Evolutionary conservation across 2,113 vertebrate species (phyloP).

Genomic region (Jaculus jaculus): DNA sequence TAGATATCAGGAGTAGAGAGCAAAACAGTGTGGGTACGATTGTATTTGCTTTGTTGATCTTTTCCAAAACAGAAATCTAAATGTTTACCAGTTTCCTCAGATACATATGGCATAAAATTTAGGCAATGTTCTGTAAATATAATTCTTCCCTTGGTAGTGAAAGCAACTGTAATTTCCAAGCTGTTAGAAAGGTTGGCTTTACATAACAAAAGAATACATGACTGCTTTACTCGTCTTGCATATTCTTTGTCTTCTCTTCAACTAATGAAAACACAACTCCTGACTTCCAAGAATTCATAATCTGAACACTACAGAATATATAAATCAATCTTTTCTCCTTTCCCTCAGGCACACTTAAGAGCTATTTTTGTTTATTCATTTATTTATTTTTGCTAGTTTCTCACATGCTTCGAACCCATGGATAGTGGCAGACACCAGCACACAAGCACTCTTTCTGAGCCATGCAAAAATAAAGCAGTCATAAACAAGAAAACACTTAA

Average conservation of each 20-base stretch:
- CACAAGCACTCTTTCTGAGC: neutral
- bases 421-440: neutral
- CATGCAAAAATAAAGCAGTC: neutral
- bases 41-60: neutral
- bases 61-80: constrained; percentile 32
- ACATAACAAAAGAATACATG: neutral
- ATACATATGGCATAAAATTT: neutral
- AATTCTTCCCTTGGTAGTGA: neutral
- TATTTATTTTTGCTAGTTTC: neutral
- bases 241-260: neutral
- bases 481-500: neutral
- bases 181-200: neutral
- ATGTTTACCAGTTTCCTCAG: neutral
- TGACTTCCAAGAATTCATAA: constrained; percentile 12
- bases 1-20: neutral
- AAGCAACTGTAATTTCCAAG: neutral
- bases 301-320: neutral
- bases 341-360: neutral
- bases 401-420: neutral
- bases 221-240: neutral
- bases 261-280: neutral
- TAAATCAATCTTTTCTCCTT: neutral
- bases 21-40: neutral
- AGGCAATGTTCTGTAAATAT: neutral
- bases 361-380: neutral